A percentile compares a stretch with the other conserved stretches of the same genome.
phyloP scores from a whole-genome alignment of 2,113 vertebrate genomes.

The Marmota monax region DNA sequence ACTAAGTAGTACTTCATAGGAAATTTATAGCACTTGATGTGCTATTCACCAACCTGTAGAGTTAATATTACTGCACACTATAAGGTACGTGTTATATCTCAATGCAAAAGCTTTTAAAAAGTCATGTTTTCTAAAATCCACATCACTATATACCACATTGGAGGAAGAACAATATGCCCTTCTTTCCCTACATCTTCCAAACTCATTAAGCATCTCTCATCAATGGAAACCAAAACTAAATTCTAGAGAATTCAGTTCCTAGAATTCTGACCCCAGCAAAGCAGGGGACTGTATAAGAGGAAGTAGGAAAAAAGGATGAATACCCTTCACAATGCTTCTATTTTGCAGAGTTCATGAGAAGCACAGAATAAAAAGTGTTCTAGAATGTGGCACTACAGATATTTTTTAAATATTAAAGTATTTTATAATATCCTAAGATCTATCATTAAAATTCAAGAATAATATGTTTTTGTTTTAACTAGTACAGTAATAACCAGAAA shows the following conservation, averaged over 20 bases:
- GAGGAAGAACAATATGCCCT: not conserved
- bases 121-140: not conserved
- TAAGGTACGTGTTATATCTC: not conserved
- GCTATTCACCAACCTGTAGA: not conserved
- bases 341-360: not conserved
- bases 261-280: not conserved
- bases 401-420: not conserved
- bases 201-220: not conserved
- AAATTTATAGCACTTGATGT: no score
- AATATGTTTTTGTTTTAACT: not conserved
- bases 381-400: not conserved
- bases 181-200: not conserved
- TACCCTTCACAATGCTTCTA: not conserved
- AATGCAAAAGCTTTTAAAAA: not conserved
- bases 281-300: not conserved
- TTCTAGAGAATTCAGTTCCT: not conserved
- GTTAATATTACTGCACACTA: not conserved
- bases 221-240: not conserved
- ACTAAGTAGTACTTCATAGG: no score
- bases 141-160: not conserved
- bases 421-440: not conserved
- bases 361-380: constrained; percentile 24
- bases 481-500: not conserved
- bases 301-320: not conserved
- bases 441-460: not conserved